A percentile compares a stretch with the other conserved stretches of the same genome.
Evolutionary conservation across 64 coral and sea anemone genomes (phyloP).

Genomic region (Stylophora pistillata): DNA sequence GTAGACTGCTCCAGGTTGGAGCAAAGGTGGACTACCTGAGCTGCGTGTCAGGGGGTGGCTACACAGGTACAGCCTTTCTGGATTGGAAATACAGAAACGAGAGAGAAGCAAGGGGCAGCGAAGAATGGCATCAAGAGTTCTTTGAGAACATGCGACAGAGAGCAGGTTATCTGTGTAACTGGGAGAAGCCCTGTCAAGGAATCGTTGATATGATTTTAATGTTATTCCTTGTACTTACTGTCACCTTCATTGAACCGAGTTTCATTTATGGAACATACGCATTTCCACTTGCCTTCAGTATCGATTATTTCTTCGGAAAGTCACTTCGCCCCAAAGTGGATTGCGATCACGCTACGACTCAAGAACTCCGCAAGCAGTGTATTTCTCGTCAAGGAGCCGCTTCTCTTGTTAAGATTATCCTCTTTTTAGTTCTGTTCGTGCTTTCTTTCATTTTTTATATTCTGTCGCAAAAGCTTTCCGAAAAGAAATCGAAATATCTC

Average conservation of each 20-base stretch:
- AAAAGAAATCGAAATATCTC: neutral
- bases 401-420: neutral
- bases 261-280: conserved; percentile 26
- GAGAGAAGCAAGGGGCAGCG: neutral
- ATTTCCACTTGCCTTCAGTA: conserved; percentile 45
- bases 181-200: conserved; percentile 35
- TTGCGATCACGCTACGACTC: too few relatives aligned
- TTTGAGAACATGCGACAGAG: conserved; percentile 59
- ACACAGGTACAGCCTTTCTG: conserved; percentile 54
- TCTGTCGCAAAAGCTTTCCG: neutral
- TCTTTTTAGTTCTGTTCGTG: neutral
- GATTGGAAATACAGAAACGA: conserved; percentile 77
- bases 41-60: conserved; percentile 72
- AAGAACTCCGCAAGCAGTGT: neutral
- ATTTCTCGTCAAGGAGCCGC: neutral
- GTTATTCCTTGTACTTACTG: neutral
- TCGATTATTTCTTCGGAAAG: conserved; percentile 55
- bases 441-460: neutral
- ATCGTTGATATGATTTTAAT: conserved; percentile 28
- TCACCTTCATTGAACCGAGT: conserved; percentile 35
- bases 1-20: conserved; percentile 40
- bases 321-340: neutral
- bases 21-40: conserved; percentile 57
- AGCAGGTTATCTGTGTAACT: conserved; percentile 22
- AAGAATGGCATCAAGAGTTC: conserved; percentile 64